phyloP scores from a whole-genome alignment of 1,140 invertebrate species.

The Pogonus chalceus region DNA sequence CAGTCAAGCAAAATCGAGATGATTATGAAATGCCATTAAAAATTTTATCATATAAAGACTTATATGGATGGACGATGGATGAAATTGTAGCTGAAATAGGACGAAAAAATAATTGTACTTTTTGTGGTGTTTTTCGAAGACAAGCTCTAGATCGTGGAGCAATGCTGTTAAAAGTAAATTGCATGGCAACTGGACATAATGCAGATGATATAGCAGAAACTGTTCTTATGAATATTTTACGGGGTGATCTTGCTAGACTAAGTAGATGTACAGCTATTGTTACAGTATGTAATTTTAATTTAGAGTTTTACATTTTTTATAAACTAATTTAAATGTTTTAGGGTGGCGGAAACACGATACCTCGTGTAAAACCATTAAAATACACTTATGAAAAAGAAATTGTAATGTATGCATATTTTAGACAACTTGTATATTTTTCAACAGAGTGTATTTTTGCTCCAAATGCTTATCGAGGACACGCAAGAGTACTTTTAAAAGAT shows the following conservation, averaged over 20 bases:
- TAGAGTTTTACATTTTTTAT: conserved; percentile 1
- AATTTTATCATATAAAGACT: conserved; percentile 94
- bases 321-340: conserved; percentile 23
- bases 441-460: conserved; percentile 99
- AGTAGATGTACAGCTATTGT: conserved; percentile 82
- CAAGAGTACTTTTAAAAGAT: conserved; percentile 87
- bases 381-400: conserved; percentile 99
- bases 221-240: conserved; percentile 93
- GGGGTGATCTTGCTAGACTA: conserved; percentile 91
- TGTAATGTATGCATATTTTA: conserved; percentile 98
- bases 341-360: conserved; percentile 73
- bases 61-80: conserved; percentile 99
- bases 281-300: conserved; percentile 50
- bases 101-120: conserved; percentile 96
- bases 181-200: conserved; percentile 97
- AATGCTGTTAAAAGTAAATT: conserved; percentile 73
- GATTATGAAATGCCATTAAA: conserved; percentile 92
- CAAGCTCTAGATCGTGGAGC: conserved; percentile 95
- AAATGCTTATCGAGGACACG: conserved; percentile 94
- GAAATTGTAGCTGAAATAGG: conserved; percentile 87
- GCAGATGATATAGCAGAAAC: conserved; percentile 99
- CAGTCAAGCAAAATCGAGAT: conserved; percentile 86
- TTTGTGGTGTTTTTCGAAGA: conserved; percentile 93
- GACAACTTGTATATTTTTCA: conserved; percentile 96
- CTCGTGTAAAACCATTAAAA: conserved; percentile 93